These are phyloP conservation scores for Strigamia maritima DNA, from an alignment of 2,888 invertebrate species.

Conservation along the genomic window DNA sequence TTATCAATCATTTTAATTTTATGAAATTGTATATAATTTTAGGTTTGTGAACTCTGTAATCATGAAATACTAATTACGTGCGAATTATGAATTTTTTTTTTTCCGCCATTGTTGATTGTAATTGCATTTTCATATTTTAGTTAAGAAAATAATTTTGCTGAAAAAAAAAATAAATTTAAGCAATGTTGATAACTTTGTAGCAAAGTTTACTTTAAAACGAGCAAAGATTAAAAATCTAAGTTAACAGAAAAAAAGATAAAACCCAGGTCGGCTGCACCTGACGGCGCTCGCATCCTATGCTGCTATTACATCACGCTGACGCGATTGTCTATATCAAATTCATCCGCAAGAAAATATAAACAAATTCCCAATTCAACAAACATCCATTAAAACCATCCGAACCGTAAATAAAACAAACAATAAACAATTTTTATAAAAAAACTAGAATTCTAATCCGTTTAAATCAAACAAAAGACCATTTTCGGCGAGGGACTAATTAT, in stretches of 20 bases:
- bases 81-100: not conserved
- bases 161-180: not conserved
- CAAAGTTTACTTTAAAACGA: not conserved
- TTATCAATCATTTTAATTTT: not conserved
- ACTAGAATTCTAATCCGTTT: not conserved
- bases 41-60: not conserved
- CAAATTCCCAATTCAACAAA: not conserved
- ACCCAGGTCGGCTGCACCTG: conserved; percentile 21
- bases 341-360: not conserved
- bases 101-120: not conserved
- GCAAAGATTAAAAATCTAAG: not conserved
- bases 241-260: not conserved
- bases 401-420: not conserved
- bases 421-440: not conserved
- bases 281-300: conserved; percentile 30
- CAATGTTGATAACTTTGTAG: not conserved
- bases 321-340: conserved; percentile 12
- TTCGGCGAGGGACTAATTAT: not conserved
- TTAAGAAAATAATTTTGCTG: not conserved
- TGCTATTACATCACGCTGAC: conserved; percentile 15
- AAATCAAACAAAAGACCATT: not conserved
- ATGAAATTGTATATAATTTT: not conserved
- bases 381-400: not conserved
- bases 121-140: not conserved
- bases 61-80: not conserved